Percentiles rank a stretch among this genome's conserved stretches.
Conservation (phyloP, 2,888 invertebrate species). For the Lasioglossum oenotherae region DNA sequence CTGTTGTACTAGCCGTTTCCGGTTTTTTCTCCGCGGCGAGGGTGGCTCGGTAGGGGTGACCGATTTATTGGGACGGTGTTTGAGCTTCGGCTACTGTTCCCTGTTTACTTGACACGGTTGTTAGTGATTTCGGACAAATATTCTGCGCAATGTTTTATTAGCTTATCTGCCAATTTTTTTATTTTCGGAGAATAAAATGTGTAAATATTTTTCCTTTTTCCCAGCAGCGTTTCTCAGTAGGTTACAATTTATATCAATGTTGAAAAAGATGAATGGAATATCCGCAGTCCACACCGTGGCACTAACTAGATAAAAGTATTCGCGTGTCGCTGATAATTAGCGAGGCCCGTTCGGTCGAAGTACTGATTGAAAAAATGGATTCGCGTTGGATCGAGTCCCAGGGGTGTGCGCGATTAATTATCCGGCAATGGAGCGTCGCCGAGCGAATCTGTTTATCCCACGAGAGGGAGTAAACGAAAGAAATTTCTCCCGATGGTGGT, state of each 20-base stretch:
- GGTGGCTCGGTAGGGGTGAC: neutral
- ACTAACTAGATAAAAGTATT: neutral
- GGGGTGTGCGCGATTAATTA: neutral
- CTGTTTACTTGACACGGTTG: neutral
- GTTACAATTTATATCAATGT: neutral
- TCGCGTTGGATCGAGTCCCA: neutral
- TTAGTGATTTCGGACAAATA: neutral
- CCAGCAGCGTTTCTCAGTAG: neutral
- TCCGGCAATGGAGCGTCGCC: neutral
- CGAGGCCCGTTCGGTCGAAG: neutral
- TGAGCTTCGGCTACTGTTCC: neutral
- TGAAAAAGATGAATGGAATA: neutral
- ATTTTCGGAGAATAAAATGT: too few relatives aligned
- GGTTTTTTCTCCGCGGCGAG: neutral
- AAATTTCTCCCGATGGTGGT: constrained; percentile 3
- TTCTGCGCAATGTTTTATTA: neutral
- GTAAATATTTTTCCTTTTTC: too few relatives aligned
- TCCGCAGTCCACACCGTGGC: neutral
- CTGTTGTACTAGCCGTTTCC: neutral
- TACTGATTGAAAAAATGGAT: neutral
- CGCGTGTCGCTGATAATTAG: neutral
- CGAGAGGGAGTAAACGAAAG: neutral
- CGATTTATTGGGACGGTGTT: neutral
- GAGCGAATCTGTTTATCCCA: neutral
- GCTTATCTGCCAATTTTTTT: neutral